Percentiles rank a stretch among this genome's conserved stretches.
Evolutionary conservation across 2,113 vertebrate genomes (phyloP).

Genomic region (Engraulis encrasicolus): DNA sequence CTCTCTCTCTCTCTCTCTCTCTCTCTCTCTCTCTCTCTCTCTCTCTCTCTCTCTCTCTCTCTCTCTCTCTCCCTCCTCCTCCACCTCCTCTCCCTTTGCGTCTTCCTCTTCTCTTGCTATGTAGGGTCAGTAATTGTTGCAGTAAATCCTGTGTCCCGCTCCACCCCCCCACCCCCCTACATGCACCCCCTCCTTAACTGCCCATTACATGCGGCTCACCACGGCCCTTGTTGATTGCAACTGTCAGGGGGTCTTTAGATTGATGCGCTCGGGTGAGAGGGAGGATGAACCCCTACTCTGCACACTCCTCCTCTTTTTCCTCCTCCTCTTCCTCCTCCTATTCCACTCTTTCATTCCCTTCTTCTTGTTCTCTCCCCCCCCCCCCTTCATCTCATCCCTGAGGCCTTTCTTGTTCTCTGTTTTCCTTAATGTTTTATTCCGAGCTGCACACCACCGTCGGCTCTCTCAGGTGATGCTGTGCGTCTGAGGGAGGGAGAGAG

Average conservation of each 20-base stretch:
- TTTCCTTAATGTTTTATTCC: neutral
- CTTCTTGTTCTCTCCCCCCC: neutral
- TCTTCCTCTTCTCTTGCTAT: slow-evolving; percentile 53
- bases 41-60: slow-evolving; percentile 11
- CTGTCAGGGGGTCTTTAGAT: slow-evolving; percentile 68
- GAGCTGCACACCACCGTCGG: neutral
- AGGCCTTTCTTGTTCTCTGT: neutral
- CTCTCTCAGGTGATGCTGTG: neutral
- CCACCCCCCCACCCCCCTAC: slow-evolving; percentile 62
- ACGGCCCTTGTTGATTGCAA: slow-evolving; percentile 77
- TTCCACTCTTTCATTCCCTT: no score
- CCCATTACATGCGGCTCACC: slow-evolving; percentile 75
- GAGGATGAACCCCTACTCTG: slow-evolving; percentile 34
- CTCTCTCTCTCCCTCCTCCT: neutral
- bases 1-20: slow-evolving; percentile 9
- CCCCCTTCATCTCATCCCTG: neutral
- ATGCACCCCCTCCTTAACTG: slow-evolving; percentile 67
- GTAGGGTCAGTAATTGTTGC: slow-evolving; percentile 73
- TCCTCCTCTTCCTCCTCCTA: neutral
- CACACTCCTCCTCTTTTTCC: neutral
- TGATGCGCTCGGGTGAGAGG: slow-evolving; percentile 67
- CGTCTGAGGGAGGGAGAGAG: no score
- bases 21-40: slow-evolving; percentile 38
- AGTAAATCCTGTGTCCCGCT: slow-evolving; percentile 73
- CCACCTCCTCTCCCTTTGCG: slow-evolving; percentile 39